phyloP scores from a whole-genome alignment of 2,888 invertebrate genomes.

The Phyllotreta striolata region DNA sequence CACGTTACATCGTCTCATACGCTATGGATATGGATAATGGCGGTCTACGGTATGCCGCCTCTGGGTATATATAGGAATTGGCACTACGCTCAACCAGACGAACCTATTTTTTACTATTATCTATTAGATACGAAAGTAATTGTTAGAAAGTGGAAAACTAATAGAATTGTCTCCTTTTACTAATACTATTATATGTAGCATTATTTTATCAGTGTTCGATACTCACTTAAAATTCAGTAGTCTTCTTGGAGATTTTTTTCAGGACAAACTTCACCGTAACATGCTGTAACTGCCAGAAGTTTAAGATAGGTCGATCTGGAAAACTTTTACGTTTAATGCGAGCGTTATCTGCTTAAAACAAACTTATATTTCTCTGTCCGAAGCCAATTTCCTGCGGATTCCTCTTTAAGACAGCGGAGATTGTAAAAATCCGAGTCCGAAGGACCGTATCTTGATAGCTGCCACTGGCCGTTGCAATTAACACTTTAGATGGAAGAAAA shows the following conservation, averaged over 20 bases:
- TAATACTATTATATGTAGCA: too few relatives aligned
- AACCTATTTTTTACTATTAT: background rate
- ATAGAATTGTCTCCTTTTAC: too few relatives aligned
- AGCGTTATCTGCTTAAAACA: constrained; percentile 55
- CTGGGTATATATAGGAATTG: constrained; percentile 3
- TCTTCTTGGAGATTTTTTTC: constrained; percentile 53
- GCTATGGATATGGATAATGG: background rate
- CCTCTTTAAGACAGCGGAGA: constrained; percentile 46
- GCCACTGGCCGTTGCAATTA: constrained; percentile 52
- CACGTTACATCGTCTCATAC: background rate
- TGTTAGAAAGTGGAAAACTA: background rate
- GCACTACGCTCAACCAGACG: background rate
- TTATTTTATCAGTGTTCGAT: constrained; percentile 38
- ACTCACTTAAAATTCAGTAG: constrained; percentile 50
- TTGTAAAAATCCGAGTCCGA: constrained; percentile 50
- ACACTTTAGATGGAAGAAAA: constrained; percentile 47
- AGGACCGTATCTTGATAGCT: constrained; percentile 50
- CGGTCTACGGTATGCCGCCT: constrained; percentile 10
- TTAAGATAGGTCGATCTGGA: constrained; percentile 46
- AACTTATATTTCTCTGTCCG: constrained; percentile 56
- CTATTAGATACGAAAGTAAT: constrained; percentile 2
- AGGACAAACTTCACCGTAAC: constrained; percentile 51
- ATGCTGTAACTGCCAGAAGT: constrained; percentile 49
- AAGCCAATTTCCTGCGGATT: constrained; percentile 53
- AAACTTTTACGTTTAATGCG: constrained; percentile 52